Evolutionary conservation across 2,888 invertebrate species (phyloP).

Genomic region (Napeogenes inachia): DNA sequence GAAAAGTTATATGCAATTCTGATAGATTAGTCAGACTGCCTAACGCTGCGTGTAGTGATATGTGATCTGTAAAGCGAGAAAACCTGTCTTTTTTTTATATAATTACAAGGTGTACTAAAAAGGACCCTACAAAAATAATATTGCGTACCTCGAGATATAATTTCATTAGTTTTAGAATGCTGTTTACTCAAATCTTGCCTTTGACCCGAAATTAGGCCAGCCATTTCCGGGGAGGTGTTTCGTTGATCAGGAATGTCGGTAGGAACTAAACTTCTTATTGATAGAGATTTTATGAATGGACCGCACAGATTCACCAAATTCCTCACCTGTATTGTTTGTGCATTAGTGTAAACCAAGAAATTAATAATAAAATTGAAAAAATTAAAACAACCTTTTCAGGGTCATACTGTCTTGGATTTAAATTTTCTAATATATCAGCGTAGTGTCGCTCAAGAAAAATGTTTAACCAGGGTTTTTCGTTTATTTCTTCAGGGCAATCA

Average conservation of each 20-base stretch:
- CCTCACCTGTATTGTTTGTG: slow-evolving; percentile 44
- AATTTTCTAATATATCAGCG: slow-evolving; percentile 65
- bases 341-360: slow-evolving; percentile 19
- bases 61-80: slow-evolving; percentile 58
- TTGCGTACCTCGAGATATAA: slow-evolving; percentile 50
- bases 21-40: slow-evolving; percentile 63
- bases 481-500: slow-evolving; percentile 45
- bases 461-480: slow-evolving; percentile 62
- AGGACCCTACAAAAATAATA: background rate
- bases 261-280: slow-evolving; percentile 63
- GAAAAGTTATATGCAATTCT: slow-evolving; percentile 66
- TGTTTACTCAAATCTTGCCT: slow-evolving; percentile 43
- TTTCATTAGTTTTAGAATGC: slow-evolving; percentile 41
- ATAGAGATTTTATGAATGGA: slow-evolving; percentile 60
- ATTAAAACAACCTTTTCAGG: slow-evolving; percentile 60
- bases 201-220: slow-evolving; percentile 60
- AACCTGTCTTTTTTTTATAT: background rate
- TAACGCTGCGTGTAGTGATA: slow-evolving; percentile 69
- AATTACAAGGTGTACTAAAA: background rate
- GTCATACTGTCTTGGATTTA: slow-evolving; percentile 69
- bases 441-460: slow-evolving; percentile 67
- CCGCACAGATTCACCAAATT: slow-evolving; percentile 65
- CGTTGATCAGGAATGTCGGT: slow-evolving; percentile 63
- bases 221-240: slow-evolving; percentile 68
- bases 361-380: slow-evolving; percentile 5